These are phyloP conservation scores for Formica aserva DNA, from an alignment of 2,888 invertebrate species.

Conservation along the genomic window DNA sequence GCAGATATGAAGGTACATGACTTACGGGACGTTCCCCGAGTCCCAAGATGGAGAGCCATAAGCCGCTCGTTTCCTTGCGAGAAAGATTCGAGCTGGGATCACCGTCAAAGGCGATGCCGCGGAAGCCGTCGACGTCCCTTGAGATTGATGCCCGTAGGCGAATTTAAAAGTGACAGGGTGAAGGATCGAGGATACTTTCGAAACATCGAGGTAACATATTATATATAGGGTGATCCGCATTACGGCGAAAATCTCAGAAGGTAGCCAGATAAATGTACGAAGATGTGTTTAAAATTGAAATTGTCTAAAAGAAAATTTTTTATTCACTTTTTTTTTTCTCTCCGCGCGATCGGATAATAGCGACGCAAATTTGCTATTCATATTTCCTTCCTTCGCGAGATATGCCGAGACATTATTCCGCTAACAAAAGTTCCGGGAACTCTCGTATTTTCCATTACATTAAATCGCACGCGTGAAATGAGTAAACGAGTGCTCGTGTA, in stretches of 20 bases:
- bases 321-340: background rate
- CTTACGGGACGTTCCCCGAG: conserved; percentile 57
- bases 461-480: background rate
- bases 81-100: conserved; percentile 48
- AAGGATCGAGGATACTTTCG: conserved; percentile 54
- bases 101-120: conserved; percentile 49
- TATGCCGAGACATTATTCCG: background rate
- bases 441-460: background rate
- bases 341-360: background rate
- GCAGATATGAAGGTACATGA: conserved; percentile 57
- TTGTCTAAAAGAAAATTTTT: background rate
- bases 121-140: conserved; percentile 55
- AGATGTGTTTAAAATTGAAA: conserved; percentile 18
- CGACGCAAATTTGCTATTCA: background rate
- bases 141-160: conserved; percentile 65
- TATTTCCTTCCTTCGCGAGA: background rate
- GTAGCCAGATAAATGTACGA: conserved; percentile 23
- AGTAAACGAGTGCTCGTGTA: background rate
- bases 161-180: conserved; percentile 61
- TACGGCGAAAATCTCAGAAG: conserved; percentile 29
- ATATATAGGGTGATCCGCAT: conserved; percentile 30
- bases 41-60: conserved; percentile 59
- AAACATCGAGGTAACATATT: conserved; percentile 45
- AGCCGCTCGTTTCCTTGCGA: conserved; percentile 43
- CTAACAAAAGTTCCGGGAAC: background rate